Base-by-base conservation (phyloP, 2,888 invertebrate genomes). In the Empis livida region DNA sequence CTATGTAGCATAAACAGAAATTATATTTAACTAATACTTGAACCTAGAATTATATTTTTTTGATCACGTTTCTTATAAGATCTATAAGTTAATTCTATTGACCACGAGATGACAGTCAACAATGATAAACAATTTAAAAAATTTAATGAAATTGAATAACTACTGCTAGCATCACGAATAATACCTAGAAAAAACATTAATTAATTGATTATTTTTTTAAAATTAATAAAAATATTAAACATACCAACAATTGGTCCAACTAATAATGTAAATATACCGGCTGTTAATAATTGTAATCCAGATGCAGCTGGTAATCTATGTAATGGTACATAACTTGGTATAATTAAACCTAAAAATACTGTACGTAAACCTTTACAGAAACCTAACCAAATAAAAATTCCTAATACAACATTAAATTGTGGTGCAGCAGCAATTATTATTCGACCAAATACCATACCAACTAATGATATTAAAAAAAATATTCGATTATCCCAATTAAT, bases 271-370 rank as follows among this genome's bases (percentile, higher is more conserved):
- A 79, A 73, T 11, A 82, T 60, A 11, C 82, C 82, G 59, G 80
- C 79, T 27, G 75, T 75, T 9, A 83, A 68, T 43, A 84, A 63
- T 59, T 84, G 83, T 42, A 84, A 67, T 0, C 84, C 84, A 2
- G 80, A 75, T 2, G 84, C 84, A 13, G 80, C 82, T 5, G 84
- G 82, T 47, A 84, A 59, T 49, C 80, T 76, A 46, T 78, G 76
- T 11, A 84, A 59, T 1, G 83, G 79, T 15, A 84, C 83, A 59
- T 84, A 78, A 6, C 77, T 77, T 4, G 84, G 83, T 54, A 84
- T 79, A 10, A 83, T 81, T 11, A 84, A 62, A 0, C 82, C 79
- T 71, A 83, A 80, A 58, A 84, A 84, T n/a, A 84, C 80, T 10
- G 83, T 83, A 46, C 83, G 70, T 8, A 84, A 65, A 0, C 79